Conservation (phyloP, 2,113 vertebrate species). For the Nematolebias whitei region DNA sequence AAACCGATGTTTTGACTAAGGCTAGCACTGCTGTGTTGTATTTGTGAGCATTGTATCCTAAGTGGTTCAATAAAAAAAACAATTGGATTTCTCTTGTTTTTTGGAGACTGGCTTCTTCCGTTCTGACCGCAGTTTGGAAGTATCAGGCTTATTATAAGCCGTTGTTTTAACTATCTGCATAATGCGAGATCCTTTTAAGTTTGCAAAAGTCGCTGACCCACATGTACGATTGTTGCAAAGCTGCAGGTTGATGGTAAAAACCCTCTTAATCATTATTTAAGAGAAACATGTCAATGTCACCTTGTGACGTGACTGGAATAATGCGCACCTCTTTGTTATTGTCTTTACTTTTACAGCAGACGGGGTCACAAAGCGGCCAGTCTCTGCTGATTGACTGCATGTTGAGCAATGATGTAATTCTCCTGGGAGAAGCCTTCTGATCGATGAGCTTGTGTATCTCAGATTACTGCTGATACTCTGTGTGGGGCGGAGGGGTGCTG, state of each 20-base stretch:
- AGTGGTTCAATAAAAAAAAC: no score
- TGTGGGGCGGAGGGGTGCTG: constrained; percentile 19
- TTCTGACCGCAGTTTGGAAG: no score
- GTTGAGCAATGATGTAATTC: constrained; percentile 63
- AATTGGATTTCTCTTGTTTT: no score
- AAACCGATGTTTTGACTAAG: no score
- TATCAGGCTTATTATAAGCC: no score
- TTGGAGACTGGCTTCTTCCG: no score
- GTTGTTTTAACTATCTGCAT: no score
- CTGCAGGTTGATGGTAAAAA: constrained; percentile 35
- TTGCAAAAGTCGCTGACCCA: neutral
- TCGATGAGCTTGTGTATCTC: constrained; percentile 64
- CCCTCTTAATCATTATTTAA: constrained; percentile 11
- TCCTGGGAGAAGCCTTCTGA: constrained; percentile 51
- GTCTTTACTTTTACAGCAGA: constrained; percentile 44
- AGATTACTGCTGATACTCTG: constrained; percentile 48
- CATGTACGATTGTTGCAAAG: constrained; percentile 1
- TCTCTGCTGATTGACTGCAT: constrained; percentile 63
- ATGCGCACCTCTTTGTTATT: constrained; percentile 30
- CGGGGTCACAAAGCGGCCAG: constrained; percentile 59
- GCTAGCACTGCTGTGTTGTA: no score
- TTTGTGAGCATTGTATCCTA: no score
- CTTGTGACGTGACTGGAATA: constrained; percentile 28
- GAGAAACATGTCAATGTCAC: constrained; percentile 34
- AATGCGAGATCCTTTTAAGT: neutral